phyloP scores from a whole-genome alignment of 2,888 invertebrate species.

The Phyllotreta striolata region DNA sequence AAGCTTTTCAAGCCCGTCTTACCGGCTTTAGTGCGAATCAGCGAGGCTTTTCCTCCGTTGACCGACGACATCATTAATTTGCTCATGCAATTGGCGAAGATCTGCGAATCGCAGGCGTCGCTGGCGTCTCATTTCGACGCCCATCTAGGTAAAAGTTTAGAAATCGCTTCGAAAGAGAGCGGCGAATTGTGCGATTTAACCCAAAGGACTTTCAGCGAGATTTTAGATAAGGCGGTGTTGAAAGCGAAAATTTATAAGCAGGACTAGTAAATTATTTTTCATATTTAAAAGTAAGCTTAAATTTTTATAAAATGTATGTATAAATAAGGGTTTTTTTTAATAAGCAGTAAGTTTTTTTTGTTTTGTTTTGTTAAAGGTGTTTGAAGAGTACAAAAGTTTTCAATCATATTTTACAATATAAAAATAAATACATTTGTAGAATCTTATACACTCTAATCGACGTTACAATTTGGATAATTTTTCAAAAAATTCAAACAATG shows the following conservation, averaged over 20 bases:
- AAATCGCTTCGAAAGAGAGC: conserved; percentile 56
- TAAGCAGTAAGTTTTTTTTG: too few species aligned
- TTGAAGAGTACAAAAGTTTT: neutral
- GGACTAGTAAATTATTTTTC: conserved; percentile 38
- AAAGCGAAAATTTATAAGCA: conserved; percentile 71
- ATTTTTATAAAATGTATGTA: too few species aligned
- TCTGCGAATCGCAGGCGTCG: conserved; percentile 85
- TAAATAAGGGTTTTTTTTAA: too few species aligned
- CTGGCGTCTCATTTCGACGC: conserved; percentile 63
- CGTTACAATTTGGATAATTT: neutral
- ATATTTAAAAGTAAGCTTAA: too few species aligned
- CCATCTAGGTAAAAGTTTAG: conserved; percentile 56
- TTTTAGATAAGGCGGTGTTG: conserved; percentile 71
- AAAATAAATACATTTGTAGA: conserved; percentile 23
- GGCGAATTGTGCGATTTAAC: conserved; percentile 57
- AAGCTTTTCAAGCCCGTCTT: conserved; percentile 85
- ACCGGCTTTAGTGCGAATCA: conserved; percentile 86
- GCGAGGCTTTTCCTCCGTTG: conserved; percentile 91
- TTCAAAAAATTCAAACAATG: conserved; percentile 52
- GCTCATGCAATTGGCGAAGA: conserved; percentile 84
- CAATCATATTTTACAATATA: conserved; percentile 7
- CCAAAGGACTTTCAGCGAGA: conserved; percentile 67
- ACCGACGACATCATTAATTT: conserved; percentile 88
- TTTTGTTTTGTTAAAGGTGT: neutral
- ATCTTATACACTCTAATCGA: conserved; percentile 26